Evolutionary conservation across 1,140 invertebrate species (phyloP).

Genomic region (Drosophila paulistorum): DNA sequence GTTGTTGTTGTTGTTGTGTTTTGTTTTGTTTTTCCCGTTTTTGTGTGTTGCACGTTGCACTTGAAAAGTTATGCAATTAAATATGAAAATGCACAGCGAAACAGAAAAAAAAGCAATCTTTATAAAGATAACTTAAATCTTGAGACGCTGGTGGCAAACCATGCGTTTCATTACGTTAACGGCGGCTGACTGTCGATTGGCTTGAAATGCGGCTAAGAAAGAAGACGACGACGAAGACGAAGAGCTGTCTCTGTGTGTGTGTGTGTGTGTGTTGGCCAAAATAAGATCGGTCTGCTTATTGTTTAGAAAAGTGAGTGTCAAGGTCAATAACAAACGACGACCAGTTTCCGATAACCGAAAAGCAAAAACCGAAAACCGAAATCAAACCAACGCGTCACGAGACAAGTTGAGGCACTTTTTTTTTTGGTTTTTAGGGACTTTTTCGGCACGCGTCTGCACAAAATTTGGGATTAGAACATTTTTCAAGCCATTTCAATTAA

Average conservation of each 20-base stretch:
- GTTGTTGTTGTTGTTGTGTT: neutral
- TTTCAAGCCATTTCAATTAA: conserved; percentile 26
- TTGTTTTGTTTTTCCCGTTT: conserved; percentile 16
- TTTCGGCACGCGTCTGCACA: conserved; percentile 63
- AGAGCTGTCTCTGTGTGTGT: conserved; percentile 3
- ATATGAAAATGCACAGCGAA: conserved; percentile 6
- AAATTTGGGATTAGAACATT: conserved; percentile 46
- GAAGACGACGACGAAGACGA: conserved; percentile 61
- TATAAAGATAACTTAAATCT: neutral
- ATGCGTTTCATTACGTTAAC: conserved; percentile 68
- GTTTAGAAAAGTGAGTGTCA: conserved; percentile 82
- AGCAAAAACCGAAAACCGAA: conserved; percentile 13
- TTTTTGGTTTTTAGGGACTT: conserved; percentile 1
- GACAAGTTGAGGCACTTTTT: conserved; percentile 39
- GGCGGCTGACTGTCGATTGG: conserved; percentile 70
- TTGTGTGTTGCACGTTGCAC: conserved; percentile 61
- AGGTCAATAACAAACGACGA: conserved; percentile 63
- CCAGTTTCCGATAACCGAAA: conserved; percentile 43
- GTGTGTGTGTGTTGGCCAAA: conserved; percentile 50
- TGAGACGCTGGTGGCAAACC: conserved; percentile 23
- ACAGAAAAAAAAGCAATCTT: neutral
- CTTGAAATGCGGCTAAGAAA: conserved; percentile 63
- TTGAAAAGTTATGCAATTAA: conserved; percentile 61
- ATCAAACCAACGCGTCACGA: conserved; percentile 56
- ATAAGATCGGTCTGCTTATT: conserved; percentile 53